phyloP scores from a whole-genome alignment of 2,113 vertebrate genomes.

The Sturnira hondurensis region DNA sequence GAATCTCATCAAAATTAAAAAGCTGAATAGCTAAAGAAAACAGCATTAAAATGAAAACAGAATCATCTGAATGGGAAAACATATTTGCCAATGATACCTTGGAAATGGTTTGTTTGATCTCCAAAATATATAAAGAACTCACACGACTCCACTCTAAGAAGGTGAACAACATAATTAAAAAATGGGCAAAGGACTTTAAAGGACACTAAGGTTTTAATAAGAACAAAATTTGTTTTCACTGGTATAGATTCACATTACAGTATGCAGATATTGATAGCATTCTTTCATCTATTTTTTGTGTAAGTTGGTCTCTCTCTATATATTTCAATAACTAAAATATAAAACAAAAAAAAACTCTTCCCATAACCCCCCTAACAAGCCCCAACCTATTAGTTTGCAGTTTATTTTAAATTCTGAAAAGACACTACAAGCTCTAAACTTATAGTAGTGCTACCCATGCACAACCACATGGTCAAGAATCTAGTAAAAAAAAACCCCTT shows the following conservation, averaged over 20 bases:
- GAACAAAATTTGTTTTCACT: conserved; percentile 79
- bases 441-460: conserved; percentile 85
- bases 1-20: too few species aligned
- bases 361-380: not conserved
- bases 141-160: too few species aligned
- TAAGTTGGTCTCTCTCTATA: conserved; percentile 81
- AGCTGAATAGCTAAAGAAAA: too few species aligned
- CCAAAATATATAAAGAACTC: too few species aligned
- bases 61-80: too few species aligned
- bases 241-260: conserved; percentile 86
- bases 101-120: too few species aligned
- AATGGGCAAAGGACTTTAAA: not conserved
- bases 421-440: conserved; percentile 85
- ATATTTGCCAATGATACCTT: too few species aligned
- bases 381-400: conserved; percentile 85
- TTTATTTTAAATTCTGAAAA: conserved; percentile 84
- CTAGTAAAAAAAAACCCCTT: conserved; percentile 77
- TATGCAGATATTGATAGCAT: conserved; percentile 86
- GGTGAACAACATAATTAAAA: too few species aligned
- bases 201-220: conserved; percentile 86
- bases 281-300: conserved; percentile 88
- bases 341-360: conserved; percentile 70
- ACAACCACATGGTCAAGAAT: conserved; percentile 79
- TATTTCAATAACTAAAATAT: conserved; percentile 84
- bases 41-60: too few species aligned